Conservation (phyloP, 2,113 vertebrate genomes). For the Fregetta grallaria region DNA sequence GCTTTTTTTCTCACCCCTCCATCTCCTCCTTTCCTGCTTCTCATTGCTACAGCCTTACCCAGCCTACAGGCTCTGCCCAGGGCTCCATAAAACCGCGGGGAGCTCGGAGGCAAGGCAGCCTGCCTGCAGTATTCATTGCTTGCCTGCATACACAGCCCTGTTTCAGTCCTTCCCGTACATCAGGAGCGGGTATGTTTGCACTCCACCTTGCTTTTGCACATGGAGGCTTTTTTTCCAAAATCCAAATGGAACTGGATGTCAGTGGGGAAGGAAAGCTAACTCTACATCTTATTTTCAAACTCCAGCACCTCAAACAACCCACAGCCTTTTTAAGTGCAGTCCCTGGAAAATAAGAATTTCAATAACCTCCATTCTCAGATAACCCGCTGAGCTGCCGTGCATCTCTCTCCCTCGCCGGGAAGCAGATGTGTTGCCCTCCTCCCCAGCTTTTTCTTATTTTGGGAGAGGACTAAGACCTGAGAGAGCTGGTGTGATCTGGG, state of each 20-base stretch:
- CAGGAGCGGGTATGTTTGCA: not conserved
- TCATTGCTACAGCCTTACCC: not conserved
- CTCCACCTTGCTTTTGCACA: not conserved
- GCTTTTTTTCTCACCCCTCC: not conserved
- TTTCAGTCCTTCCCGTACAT: not conserved
- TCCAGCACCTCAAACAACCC: not conserved
- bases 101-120: not conserved
- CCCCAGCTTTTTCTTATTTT: not conserved
- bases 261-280: not conserved
- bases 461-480: not conserved
- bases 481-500: not conserved
- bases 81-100: not conserved
- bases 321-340: constrained; percentile 1
- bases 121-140: not conserved
- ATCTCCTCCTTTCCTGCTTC: not conserved
- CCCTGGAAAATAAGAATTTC: constrained; percentile 34
- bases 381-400: not conserved
- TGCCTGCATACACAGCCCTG: not conserved
- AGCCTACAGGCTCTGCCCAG: not conserved
- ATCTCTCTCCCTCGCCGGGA: not conserved
- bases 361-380: not conserved
- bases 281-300: constrained; percentile 9
- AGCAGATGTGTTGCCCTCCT: not conserved
- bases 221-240: not conserved
- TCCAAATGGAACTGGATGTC: not conserved